Evolutionary conservation across 2,888 invertebrate species (phyloP), one percentile per base, ranked within the genome.

Genomic region (Nemotelus nigrinus): DNA sequence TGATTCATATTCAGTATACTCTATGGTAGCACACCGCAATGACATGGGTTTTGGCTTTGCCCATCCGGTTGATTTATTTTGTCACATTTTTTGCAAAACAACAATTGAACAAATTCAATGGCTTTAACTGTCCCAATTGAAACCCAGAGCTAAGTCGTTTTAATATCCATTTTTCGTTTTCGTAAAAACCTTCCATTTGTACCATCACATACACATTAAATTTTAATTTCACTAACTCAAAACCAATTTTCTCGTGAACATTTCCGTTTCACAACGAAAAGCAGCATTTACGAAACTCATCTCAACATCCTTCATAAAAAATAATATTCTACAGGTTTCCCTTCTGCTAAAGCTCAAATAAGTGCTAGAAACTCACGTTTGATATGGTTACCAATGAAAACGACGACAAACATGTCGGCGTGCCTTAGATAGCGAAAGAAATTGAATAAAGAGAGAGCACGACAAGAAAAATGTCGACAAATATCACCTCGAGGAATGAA

Each of bases 291-390:
- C 25, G 25, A 60, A 39, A 60, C 5, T 39, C 60, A 60, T 60
- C 41, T 60, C 60, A 43, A 60, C 60, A 60, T 43, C 60, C 60
- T 60, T 41, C 60, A 10, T 7, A 5, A 39, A 3, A 60, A 41
- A 60, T 60, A 43, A 60, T 60, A 60, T 60, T 60, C 60, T 7
- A 60, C 60, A 60, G 60, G 60, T 60, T 60, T 41, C 41, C 41
- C 39, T 60, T 3, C 60, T 41, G 41, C 60, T 3, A 2, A 3
- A 2, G 41, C 39, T 60, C 41, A 41, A 60, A 60, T 60, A 60
- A 60, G 60, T 60, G 60, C 41, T 43, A 60, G 60, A 60, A 60
- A 60, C 41, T 60, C 41, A 3, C 60, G 60, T 60, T 60, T 60
- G 25, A 60, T 60, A 60, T 43, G 25, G 2, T 60, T 60, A 43